A percentile compares a stretch with the other conserved stretches of the same genome.
Conservation (phyloP, 2,797 vertebrate genomes). For the Bucorvus abyssinicus region DNA sequence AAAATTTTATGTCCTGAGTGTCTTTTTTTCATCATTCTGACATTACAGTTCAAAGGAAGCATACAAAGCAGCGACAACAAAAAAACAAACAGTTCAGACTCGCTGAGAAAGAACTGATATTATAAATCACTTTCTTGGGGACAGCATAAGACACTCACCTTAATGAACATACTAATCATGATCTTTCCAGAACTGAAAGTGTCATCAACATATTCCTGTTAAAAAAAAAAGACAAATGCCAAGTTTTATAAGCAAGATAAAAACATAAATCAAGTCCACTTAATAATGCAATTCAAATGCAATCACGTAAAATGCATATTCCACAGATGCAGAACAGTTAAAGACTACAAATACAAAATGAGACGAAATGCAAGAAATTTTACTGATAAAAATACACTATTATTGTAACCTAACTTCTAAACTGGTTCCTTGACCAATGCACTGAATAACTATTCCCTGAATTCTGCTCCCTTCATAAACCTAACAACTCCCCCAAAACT, state of each 20-base stretch:
- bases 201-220: neutral
- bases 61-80: neutral
- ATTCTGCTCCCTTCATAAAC: neutral
- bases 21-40: neutral
- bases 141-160: conserved; percentile 18
- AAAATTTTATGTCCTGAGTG: neutral
- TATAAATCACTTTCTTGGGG: neutral
- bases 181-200: neutral
- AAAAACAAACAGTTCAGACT: neutral
- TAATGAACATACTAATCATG: neutral
- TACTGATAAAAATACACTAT: neutral
- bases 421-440: neutral
- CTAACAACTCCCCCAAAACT: neutral
- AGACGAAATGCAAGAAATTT: neutral
- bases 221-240: neutral
- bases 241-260: neutral
- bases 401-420: neutral
- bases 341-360: neutral
- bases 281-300: neutral
- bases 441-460: neutral
- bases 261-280: neutral
- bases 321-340: neutral
- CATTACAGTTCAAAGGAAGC: neutral
- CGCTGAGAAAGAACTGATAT: neutral
- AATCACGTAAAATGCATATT: neutral